Evolutionary conservation across 2,888 invertebrate genomes (phyloP).

Genomic region (Callinectes sapidus): DNA sequence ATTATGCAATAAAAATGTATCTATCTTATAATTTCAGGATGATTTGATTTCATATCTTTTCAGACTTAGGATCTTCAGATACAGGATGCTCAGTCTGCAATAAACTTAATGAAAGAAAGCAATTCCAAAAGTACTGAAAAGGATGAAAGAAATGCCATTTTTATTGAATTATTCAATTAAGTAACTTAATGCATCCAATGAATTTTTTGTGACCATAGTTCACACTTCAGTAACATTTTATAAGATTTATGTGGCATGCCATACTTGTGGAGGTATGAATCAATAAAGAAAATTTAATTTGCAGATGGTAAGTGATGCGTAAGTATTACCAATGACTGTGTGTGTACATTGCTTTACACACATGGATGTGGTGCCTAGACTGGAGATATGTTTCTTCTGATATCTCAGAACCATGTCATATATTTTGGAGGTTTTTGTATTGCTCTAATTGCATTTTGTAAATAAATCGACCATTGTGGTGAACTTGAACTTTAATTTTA

Average conservation of each 20-base stretch:
- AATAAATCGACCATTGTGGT: neutral
- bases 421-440: slow-evolving; percentile 26
- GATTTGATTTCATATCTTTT: neutral
- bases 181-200: neutral
- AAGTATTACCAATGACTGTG: neutral
- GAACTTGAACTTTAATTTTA: neutral
- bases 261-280: neutral
- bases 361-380: neutral
- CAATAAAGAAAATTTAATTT: neutral
- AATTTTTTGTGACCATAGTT: neutral
- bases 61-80: neutral
- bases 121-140: neutral
- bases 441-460: neutral
- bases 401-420: neutral
- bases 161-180: neutral
- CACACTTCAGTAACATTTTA: neutral
- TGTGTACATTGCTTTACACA: slow-evolving; percentile 8
- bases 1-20: too few species aligned
- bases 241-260: neutral
- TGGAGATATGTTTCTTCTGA: neutral
- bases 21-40: too few species aligned
- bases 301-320: neutral
- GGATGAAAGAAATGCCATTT: neutral
- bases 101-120: neutral
- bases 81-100: neutral